Evolutionary conservation across 1,140 invertebrate genomes (phyloP).

Genomic region (Drosophila bifasciata): DNA sequence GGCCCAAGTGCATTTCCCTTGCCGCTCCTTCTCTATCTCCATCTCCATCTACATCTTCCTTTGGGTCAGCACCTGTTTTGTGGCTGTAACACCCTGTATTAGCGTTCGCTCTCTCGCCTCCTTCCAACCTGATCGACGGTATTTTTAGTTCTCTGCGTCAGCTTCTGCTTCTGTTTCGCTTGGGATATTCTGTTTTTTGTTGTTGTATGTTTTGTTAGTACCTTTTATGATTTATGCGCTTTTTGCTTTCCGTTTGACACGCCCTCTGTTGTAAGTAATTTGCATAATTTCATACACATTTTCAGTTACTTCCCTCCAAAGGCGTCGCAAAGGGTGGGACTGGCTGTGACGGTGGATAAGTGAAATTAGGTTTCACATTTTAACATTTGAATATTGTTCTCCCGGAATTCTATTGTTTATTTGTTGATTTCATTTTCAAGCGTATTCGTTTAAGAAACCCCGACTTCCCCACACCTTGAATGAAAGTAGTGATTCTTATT

Average conservation of each 20-base stretch:
- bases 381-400: background rate
- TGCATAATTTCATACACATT: conserved; percentile 41
- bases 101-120: conserved; percentile 15
- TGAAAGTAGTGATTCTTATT: too few species aligned
- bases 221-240: conserved; percentile 64
- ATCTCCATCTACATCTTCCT: conserved; percentile 9
- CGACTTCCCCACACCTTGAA: too few species aligned
- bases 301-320: conserved; percentile 17
- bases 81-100: conserved; percentile 59
- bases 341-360: conserved; percentile 21
- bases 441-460: background rate
- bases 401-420: conserved; percentile 4
- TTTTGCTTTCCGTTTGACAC: conserved; percentile 39
- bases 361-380: conserved; percentile 10
- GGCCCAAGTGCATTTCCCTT: conserved; percentile 26
- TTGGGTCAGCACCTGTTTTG: conserved; percentile 53
- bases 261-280: conserved; percentile 48
- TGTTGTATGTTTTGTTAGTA: conserved; percentile 20
- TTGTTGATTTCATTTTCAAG: conserved; percentile 14
- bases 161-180: conserved; percentile 49
- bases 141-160: conserved; percentile 71
- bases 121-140: conserved; percentile 58
- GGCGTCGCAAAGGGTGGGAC: conserved; percentile 20
- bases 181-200: conserved; percentile 35
- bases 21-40: conserved; percentile 1